Conservation (phyloP, 2,888 invertebrate genomes). For the Eupithecia subfuscata region DNA sequence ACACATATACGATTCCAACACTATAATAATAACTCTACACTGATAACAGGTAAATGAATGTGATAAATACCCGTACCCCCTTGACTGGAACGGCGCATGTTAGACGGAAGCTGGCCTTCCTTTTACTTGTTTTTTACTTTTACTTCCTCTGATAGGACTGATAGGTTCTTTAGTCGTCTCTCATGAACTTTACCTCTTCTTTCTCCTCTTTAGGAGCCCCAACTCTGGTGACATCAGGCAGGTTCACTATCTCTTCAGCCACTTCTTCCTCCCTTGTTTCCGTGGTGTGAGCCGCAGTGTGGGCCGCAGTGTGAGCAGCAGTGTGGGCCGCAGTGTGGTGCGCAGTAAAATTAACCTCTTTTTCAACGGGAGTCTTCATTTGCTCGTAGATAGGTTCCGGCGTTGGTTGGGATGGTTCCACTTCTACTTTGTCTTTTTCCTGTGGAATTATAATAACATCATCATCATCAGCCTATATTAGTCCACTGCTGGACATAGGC, state of each 20-base stretch:
- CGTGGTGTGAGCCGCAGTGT: neutral
- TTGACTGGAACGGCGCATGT: too few species aligned
- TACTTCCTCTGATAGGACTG: too few species aligned
- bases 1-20: too few species aligned
- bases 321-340: neutral
- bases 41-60: too few species aligned
- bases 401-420: constrained; percentile 26
- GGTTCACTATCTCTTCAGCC: constrained; percentile 45
- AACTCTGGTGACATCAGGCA: constrained; percentile 74
- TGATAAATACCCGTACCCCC: too few species aligned
- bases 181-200: constrained; percentile 68
- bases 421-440: constrained; percentile 69
- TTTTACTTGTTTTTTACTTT: too few species aligned
- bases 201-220: constrained; percentile 67
- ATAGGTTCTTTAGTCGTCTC: too few species aligned
- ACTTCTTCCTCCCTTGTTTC: constrained; percentile 7
- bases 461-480: too few species aligned
- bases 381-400: constrained; percentile 36
- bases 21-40: too few species aligned
- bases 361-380: neutral
- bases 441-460: too few species aligned
- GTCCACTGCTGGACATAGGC: too few species aligned
- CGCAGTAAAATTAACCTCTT: neutral
- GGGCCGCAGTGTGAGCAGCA: neutral
- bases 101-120: too few species aligned